Evolutionary conservation across 92 coral and sea anemone genomes (phyloP).

Genomic region (Porites divaricata): DNA sequence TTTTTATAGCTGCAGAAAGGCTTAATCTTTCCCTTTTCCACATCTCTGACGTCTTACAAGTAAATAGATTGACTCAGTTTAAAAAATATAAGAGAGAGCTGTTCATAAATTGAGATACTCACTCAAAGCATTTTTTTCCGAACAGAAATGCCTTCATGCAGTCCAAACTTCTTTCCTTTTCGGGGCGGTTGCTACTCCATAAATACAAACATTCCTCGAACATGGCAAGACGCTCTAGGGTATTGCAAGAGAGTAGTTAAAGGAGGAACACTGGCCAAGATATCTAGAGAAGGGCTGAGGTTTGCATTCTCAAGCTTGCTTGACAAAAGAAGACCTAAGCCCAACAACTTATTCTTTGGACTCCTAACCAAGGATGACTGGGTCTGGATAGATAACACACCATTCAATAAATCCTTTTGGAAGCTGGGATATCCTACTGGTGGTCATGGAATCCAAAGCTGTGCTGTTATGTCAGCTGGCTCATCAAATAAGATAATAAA

Average conservation of each 20-base stretch:
- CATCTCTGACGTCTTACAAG: too few relatives aligned
- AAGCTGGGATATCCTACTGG: conserved; percentile 19
- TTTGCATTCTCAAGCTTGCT: conserved; percentile 31
- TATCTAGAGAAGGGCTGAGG: conserved; percentile 32
- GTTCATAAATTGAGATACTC: background rate
- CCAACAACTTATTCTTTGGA: conserved; percentile 9
- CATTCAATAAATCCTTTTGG: conserved; percentile 18
- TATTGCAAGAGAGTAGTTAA: background rate
- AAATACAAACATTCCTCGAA: background rate
- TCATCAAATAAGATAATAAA: conserved; percentile 3
- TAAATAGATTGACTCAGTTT: too few relatives aligned
- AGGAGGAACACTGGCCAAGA: conserved; percentile 32
- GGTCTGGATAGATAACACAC: conserved; percentile 27
- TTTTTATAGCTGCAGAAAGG: too few relatives aligned
- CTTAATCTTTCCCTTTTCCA: too few relatives aligned
- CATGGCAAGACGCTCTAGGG: conserved; percentile 5
- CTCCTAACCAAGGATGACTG: conserved; percentile 1
- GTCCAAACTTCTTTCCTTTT: background rate
- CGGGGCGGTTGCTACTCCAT: conserved; percentile 37
- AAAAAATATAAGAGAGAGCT: too few relatives aligned
- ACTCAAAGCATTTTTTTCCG: background rate
- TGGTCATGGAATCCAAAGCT: conserved; percentile 20
- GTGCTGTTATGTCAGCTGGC: conserved; percentile 21
- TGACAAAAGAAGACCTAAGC: conserved; percentile 25
- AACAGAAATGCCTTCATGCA: background rate